phyloP scores from a whole-genome alignment of 2,888 invertebrate species.

The Norana najaformis region DNA sequence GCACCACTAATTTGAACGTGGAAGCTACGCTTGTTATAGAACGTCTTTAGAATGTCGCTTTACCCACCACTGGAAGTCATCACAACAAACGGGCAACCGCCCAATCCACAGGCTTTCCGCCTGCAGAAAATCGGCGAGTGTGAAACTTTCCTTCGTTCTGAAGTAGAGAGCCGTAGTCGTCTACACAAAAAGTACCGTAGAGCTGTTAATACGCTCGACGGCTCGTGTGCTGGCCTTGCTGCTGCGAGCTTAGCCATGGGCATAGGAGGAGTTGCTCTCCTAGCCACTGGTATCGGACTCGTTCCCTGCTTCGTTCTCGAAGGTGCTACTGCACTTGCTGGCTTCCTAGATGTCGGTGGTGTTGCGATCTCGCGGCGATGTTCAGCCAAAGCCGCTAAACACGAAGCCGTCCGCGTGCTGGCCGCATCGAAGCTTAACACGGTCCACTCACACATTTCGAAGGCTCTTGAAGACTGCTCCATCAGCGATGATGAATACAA shows the following conservation, averaged over 20 bases:
- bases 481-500: background rate
- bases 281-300: background rate
- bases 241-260: background rate
- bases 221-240: background rate
- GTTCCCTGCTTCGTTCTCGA: background rate
- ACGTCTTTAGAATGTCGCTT: background rate
- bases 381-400: background rate
- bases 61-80: background rate
- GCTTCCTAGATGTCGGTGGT: background rate
- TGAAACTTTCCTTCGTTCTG: background rate
- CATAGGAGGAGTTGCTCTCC: no score
- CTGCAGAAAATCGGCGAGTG: background rate
- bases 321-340: background rate
- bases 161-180: background rate
- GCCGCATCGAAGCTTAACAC: background rate
- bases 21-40: background rate
- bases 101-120: background rate
- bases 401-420: background rate
- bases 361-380: background rate
- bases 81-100: background rate
- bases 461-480: background rate
- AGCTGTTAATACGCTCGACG: constrained; percentile 22
- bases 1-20: background rate
- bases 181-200: constrained; percentile 30
- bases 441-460: background rate